Percentiles rank a stretch among this genome's conserved stretches.
Evolutionary conservation across 2,113 vertebrate species (phyloP).

Genomic region (Guaruba guarouba): DNA sequence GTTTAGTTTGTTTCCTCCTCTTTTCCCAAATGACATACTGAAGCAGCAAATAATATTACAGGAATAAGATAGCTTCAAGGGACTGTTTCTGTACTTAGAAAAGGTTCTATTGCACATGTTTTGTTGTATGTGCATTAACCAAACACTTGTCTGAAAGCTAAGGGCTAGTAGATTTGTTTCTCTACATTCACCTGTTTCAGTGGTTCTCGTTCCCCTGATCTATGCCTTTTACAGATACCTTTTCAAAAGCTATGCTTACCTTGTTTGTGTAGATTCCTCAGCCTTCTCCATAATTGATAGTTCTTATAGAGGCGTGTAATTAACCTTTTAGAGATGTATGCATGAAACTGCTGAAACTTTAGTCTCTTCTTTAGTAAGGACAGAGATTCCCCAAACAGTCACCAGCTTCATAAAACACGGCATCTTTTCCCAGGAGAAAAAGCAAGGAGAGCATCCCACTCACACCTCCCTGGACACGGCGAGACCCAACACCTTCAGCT

Average conservation of each 20-base stretch:
- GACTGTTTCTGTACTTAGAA: neutral
- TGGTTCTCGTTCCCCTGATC: neutral
- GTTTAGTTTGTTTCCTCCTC: neutral
- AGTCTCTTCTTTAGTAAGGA: neutral
- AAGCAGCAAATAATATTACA: neutral
- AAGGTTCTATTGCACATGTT: neutral
- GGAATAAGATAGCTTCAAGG: neutral
- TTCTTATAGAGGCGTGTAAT: neutral
- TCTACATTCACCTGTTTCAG: neutral
- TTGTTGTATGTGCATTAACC: neutral
- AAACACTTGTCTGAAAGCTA: neutral
- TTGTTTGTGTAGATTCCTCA: neutral
- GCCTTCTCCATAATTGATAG: neutral
- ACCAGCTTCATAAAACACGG: neutral
- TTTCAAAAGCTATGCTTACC: neutral
- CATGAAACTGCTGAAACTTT: neutral
- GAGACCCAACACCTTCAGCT: constrained; percentile 57
- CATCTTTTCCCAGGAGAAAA: constrained; percentile 12
- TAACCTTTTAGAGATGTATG: neutral
- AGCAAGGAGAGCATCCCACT: neutral
- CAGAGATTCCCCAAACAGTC: neutral
- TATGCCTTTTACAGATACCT: neutral
- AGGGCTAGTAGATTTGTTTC: neutral
- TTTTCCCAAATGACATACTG: neutral
- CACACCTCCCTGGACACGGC: constrained; percentile 39